Evolutionary conservation across 2,888 invertebrate genomes (phyloP).

Genomic region (Andrena dorsata): DNA sequence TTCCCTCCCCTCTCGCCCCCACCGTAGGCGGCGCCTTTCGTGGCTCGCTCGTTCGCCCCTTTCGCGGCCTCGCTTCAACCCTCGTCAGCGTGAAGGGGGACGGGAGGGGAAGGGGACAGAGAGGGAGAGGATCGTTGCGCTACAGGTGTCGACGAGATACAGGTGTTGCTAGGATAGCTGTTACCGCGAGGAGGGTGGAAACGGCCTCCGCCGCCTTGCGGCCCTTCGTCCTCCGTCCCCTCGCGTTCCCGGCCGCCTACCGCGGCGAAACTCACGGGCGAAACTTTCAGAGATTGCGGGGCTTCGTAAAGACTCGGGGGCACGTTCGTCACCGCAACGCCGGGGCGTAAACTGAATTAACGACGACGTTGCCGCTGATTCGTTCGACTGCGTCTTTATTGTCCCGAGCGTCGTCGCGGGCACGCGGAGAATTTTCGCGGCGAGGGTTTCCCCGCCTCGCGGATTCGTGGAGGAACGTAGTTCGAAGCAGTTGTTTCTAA

Average conservation of each 20-base stretch:
- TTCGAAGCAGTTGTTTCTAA: constrained; percentile 23
- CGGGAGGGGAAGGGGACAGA: constrained; percentile 27
- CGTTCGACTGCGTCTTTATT: constrained; percentile 34
- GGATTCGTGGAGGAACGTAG: not conserved
- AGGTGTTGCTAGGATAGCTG: constrained; percentile 76
- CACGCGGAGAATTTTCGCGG: constrained; percentile 27
- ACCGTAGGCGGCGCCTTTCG: constrained; percentile 20
- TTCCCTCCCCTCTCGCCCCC: constrained; percentile 44
- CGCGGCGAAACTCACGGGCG: constrained; percentile 43
- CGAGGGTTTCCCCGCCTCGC: not conserved
- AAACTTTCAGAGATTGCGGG: constrained; percentile 67
- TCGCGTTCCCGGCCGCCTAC: constrained; percentile 9
- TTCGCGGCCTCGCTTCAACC: constrained; percentile 31
- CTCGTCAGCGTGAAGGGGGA: constrained; percentile 39
- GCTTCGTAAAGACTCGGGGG: constrained; percentile 57
- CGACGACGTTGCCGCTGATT: constrained; percentile 38
- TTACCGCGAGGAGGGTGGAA: constrained; percentile 62
- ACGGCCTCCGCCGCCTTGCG: constrained; percentile 40
- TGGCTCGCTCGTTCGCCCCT: constrained; percentile 34
- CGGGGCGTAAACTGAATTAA: constrained; percentile 61
- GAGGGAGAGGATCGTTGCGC: constrained; percentile 65
- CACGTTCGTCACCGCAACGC: constrained; percentile 33
- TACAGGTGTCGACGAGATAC: constrained; percentile 84
- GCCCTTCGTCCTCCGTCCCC: constrained; percentile 10
- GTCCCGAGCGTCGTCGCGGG: not conserved